Evolutionary conservation across 2,797 vertebrate species (phyloP), one percentile per base, ranked within the genome.

Genomic region (Phalloptychus januarius): DNA sequence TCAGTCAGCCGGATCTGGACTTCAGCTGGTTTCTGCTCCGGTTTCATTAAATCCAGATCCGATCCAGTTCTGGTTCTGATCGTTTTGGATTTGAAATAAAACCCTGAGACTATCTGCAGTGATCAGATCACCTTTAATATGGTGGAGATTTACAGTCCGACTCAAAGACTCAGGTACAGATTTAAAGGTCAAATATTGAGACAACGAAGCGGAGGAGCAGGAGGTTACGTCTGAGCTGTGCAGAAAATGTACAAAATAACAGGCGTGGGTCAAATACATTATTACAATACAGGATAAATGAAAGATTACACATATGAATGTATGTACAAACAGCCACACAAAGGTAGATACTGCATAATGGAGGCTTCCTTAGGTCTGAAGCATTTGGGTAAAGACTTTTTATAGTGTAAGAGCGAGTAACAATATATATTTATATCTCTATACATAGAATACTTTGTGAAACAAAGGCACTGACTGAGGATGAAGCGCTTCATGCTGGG

Each of bases 261-360:
- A 85, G 69, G 77, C 2, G 78, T 90, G 87, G 83, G 81, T 85
- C 83, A 74, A 69, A 65, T 77, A 87, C 50, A 65, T 85, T 81
- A 83, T 75, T 81, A 89, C 87, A 85, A 91, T 89, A 85, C 80
- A 87, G 77, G 88, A 79, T 86, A 90, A 72, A 82, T 74, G 84
- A 84, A 79, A 52, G 36, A 69, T 50, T 18, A 76, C 77, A 88
- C 73, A 81, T 75, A 86, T 82, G 86, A 86, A 84, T 84, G 89
- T 87, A 75, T 90, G 75, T 71, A 77, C 54, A 88, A 91, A 91
- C 86, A 93, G 74, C 83, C 90, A 93, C 91, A 94, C 89, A 91
- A 83, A 84, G 90, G 93, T 94, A 94, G 90, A 94, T 95, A 95
- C 94, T 95, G 95, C 90, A 92, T 91, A 83, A 83, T 86, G 83